Conservation (phyloP, 2,888 invertebrate genomes). For the Cephus rjabovi region DNA sequence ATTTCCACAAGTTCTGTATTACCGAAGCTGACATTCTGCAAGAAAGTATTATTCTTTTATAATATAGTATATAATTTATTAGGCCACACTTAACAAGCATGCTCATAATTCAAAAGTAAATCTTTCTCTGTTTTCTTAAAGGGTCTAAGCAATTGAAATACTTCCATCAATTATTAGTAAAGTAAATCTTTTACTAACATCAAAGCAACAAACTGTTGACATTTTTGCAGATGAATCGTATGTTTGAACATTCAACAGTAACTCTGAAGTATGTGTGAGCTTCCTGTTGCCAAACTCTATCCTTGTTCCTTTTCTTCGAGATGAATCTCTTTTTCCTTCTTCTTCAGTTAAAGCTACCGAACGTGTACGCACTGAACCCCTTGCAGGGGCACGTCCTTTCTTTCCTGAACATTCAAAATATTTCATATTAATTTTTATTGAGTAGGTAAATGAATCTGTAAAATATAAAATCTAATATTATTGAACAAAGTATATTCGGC, state of each 20-base stretch:
- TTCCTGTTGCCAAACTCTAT: slow-evolving; percentile 19
- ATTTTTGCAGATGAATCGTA: neutral
- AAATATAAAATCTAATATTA: no score
- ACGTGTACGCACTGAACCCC: slow-evolving; percentile 21
- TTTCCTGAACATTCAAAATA: slow-evolving; percentile 21
- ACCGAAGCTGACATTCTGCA: no score
- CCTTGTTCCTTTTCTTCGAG: slow-evolving; percentile 31
- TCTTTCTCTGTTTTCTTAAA: no score
- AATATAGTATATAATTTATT: no score
- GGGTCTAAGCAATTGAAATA: neutral
- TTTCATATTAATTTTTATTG: no score
- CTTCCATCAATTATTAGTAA: neutral
- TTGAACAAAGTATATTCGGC: no score
- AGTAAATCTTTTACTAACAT: neutral
- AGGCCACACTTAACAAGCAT: no score
- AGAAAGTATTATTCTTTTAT: no score
- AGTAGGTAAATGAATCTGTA: no score
- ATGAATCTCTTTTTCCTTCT: slow-evolving; percentile 22
- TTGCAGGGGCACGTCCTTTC: slow-evolving; percentile 32
- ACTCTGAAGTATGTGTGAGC: slow-evolving; percentile 1
- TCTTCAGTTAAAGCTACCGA: slow-evolving; percentile 19
- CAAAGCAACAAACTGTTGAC: neutral
- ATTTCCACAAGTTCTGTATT: no score
- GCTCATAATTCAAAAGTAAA: no score
- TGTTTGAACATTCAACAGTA: neutral